Base-by-base conservation (phyloP, 2,797 vertebrate genomes). In the Leucoraja ocellata region DNA sequence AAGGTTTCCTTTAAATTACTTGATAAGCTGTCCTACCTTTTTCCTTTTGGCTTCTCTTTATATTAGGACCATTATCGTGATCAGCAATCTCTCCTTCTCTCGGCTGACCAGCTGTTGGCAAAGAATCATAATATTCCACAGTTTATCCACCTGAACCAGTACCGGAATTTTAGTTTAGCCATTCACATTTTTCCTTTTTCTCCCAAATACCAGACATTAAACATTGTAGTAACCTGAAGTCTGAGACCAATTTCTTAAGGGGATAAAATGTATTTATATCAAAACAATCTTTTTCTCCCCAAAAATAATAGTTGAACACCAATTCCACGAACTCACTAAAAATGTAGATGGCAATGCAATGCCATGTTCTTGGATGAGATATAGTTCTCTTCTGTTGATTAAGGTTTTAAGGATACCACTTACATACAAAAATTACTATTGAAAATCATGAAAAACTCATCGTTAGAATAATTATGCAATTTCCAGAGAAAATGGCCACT, bases 21-120 rank as follows among this genome's bases (percentile, higher is more conserved):
- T 9, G 14, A 25, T 25, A 54, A 76, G 71, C 90, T 76, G 90
- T 58, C 90, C 95, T 96, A 98, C 98, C 98, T 98, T 98, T 98
- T 95, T 98, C 97, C 94, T 97, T 98, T 93, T 96, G 96, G 93
- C 97, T 96, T 95, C 97, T 98, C 97, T 98, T 98, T 95, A 97
- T 96, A 95, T 95, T 97, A 94, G 96, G 95, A 94, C 97, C 96
- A 93, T 96, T 96, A 94, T 97, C 97, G 95, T 96, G 96, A 94
- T 98, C 97, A 95, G 96, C 95, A 95, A 97, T 95, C 2, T 98
- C 96, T 94, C 97, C 97, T 94, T 98, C 97, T 94, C 97, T 96
- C 93, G 96, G 95, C 94, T 97, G 95, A 95, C 97, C 94, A 95
- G 95, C 96, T 96, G 94, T 92, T 92, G 84, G 23, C 71, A 92